Base-by-base conservation (phyloP, 1,140 invertebrate genomes). In the Conopomorpha cramerella region DNA sequence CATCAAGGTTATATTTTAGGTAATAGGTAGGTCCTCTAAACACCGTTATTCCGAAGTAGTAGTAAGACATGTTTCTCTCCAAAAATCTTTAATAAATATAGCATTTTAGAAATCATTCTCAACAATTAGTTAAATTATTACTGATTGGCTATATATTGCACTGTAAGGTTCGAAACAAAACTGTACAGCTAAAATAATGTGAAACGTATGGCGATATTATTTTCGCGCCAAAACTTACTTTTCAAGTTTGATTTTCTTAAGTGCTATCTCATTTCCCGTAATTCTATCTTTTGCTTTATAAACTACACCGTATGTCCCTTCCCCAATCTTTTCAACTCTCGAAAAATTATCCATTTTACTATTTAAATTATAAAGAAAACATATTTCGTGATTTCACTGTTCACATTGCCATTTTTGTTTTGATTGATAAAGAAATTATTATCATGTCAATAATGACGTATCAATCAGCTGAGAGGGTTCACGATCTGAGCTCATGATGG, bases 281-380 rank as follows among this genome's bases (percentile, higher is more conserved):
- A 82, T 57, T 53, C 84, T 88, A 66, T 97, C 90, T 57, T 82
- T 87, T 1, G 95, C 96, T 81, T 97, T 97, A 64, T 97, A 99
- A 14, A 99, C 96, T 46, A 98, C 91, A 19, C 96, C 96, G 71
- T 97, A 98, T 12, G 93, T 95, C 23, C 94, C 95, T 84, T 98
- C 94, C 3, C 95, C 95, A 49, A 98, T 95, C 81, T 96, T 97
- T 74, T 95, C 91, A 35, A 95, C 84, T 57, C 87, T 88, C 43
- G 88, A 83, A 73, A 92, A 95, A 53, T 91, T 87, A 38, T 93
- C 88, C 84, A 93, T 78, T 39, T 35, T 30, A 30, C 32, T 8
- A 39, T 41, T 31, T 26, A 43, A 49, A 47, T 38, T 25, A 12
- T 14, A 30, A 38, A 34, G 8, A 28, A 33, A 28, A 33, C 16